Evolutionary conservation across 2,888 invertebrate species (phyloP), one percentile per base, ranked within the genome.

Genomic region (Alentia gelatinosa): DNA sequence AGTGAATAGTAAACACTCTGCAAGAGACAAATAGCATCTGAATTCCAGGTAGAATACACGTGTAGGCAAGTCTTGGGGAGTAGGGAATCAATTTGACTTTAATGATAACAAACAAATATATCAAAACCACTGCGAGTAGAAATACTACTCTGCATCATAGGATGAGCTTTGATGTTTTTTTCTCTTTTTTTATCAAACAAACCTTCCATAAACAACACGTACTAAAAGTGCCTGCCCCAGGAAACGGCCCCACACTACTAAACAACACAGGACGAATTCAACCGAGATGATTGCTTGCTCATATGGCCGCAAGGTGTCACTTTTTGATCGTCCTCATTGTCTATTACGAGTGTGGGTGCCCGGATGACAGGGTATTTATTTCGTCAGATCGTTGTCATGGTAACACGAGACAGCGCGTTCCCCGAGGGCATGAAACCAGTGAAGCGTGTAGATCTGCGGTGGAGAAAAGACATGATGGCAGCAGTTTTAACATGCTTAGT

Each of bases 371-470:
- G 79, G 12, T 79, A 26, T 79, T 79, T 79, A 39, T 79, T 15
- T 37, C 26, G 68, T 68, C 68, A 68, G 68, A 68, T 30, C 30
- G 68, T 79, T 37, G 79, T 79, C 79, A 79, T 79, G 79, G 79
- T 79, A 79, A 79, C 79, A 12, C 39, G 79, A 79, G 79, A 79
- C 37, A 19, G 39, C 19, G 39, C 39, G 15, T 9, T 5, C n/a
- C 39, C 37, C 39, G 26, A 26, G 37, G 79, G 68, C 33, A 68
- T 26, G 26, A 30, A 30, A 68, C 68, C 68, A 68, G n/a, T 26
- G 4, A 68, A 26, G 37, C 37, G 39, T 79, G n/a, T 5, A 7
- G 15, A 37, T 23, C 37, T 35, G 79, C 12, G 1, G 79, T 35
- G 79, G 1, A 26, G 37, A 26, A 37, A n/a, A n/a, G n/a, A n/a